These are phyloP conservation scores for Omphaloscelis lunosa DNA, from an alignment of 2,888 invertebrate species.

Conservation along the genomic window DNA sequence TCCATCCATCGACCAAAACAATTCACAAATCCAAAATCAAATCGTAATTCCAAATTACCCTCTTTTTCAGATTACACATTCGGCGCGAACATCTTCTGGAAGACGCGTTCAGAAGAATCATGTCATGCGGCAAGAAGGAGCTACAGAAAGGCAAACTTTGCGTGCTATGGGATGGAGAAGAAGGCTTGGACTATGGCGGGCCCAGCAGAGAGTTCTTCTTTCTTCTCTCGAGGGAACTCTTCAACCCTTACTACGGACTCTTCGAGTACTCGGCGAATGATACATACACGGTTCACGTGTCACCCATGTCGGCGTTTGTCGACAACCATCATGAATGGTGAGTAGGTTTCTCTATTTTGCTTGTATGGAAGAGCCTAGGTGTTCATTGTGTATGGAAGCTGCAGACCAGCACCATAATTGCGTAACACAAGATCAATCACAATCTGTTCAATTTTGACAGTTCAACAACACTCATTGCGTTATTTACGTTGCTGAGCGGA, in stretches of 20 bases:
- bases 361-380: not conserved
- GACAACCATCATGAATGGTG: conserved; percentile 99
- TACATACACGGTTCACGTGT: conserved; percentile 98
- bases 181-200: conserved; percentile 99
- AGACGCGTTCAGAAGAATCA: conserved; percentile 98
- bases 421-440: too few relatives aligned
- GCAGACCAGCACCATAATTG: not conserved
- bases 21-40: not conserved
- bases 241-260: conserved; percentile 99
- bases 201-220: conserved; percentile 99
- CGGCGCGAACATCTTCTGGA: conserved; percentile 97
- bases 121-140: conserved; percentile 98
- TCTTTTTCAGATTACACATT: conserved; percentile 94
- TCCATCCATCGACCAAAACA: not conserved
- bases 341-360: conserved; percentile 69
- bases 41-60: conserved; percentile 5
- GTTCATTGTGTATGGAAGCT: not conserved
- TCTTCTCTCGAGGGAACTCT: conserved; percentile 98
- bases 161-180: conserved; percentile 98
- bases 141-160: conserved; percentile 98
- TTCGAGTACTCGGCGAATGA: conserved; percentile 99
- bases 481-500: too few relatives aligned
- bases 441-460: too few relatives aligned
- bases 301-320: conserved; percentile 98
- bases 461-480: too few relatives aligned